Evolutionary conservation across 2,888 invertebrate species (phyloP).

Genomic region (Drosophila affinis): DNA sequence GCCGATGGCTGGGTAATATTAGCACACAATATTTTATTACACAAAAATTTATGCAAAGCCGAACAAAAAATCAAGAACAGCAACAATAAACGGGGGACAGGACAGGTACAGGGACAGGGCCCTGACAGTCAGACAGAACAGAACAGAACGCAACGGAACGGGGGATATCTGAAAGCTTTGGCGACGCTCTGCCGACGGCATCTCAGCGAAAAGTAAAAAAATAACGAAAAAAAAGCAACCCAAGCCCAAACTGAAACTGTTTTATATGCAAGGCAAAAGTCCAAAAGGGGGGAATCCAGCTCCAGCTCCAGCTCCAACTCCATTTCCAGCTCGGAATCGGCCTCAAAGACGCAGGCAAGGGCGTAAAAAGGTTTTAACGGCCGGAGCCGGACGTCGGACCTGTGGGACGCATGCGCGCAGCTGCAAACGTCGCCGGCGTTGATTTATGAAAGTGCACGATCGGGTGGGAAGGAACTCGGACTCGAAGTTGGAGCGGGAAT

Average conservation of each 20-base stretch:
- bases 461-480: slow-evolving; percentile 7
- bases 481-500: slow-evolving; percentile 1
- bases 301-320: slow-evolving; percentile 5
- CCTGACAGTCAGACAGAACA: slow-evolving; percentile 14
- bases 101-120: slow-evolving; percentile 14
- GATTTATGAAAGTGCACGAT: slow-evolving; percentile 80
- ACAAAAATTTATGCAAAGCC: slow-evolving; percentile 73
- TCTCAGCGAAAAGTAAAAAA: slow-evolving; percentile 39
- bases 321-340: neutral
- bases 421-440: slow-evolving; percentile 73
- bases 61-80: slow-evolving; percentile 28
- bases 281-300: neutral
- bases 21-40: slow-evolving; percentile 76
- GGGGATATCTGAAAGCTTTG: slow-evolving; percentile 69
- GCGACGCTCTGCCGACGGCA: slow-evolving; percentile 76
- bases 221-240: slow-evolving; percentile 26
- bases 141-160: slow-evolving; percentile 12
- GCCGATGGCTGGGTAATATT: slow-evolving; percentile 55
- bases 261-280: slow-evolving; percentile 72
- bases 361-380: slow-evolving; percentile 72
- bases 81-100: slow-evolving; percentile 49
- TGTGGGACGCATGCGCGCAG: slow-evolving; percentile 73
- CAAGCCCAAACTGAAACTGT: slow-evolving; percentile 64
- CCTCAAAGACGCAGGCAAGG: slow-evolving; percentile 58
- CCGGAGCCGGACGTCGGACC: slow-evolving; percentile 21